A percentile compares a stretch with the other conserved stretches of the same genome.
Conservation (phyloP, 1,140 invertebrate genomes). For the Chionoecetes opilio region DNA sequence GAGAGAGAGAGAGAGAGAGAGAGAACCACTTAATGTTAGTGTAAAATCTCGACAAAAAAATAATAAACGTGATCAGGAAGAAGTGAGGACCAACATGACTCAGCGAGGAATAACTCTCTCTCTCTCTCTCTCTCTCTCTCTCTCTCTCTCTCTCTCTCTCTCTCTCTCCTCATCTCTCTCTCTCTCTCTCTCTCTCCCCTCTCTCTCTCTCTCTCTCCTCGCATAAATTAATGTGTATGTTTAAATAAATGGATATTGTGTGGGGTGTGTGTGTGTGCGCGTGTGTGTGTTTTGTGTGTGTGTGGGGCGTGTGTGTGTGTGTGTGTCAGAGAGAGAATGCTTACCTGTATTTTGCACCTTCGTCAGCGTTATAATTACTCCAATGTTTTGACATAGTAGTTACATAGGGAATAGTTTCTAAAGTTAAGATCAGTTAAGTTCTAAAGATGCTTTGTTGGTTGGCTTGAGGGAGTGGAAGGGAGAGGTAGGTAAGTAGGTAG, state of each 20-base stretch:
- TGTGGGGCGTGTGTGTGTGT: slow-evolving; percentile 6
- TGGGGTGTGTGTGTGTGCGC: neutral
- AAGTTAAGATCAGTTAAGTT: too few relatives aligned
- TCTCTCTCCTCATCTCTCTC: neutral
- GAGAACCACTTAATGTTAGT: neutral
- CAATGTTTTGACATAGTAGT: too few relatives aligned
- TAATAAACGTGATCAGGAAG: neutral
- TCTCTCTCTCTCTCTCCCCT: neutral
- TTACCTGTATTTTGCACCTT: neutral
- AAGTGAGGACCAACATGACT: too few relatives aligned
- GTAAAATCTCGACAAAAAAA: neutral
- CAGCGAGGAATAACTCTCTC: neutral
- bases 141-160: slow-evolving; percentile 5
- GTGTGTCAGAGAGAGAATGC: neutral
- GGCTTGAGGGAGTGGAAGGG: neutral
- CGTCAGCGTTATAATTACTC: too few relatives aligned
- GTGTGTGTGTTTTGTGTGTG: neutral
- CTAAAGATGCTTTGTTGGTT: too few relatives aligned
- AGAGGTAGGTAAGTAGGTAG: neutral
- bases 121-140: neutral
- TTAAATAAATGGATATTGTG: too few relatives aligned
- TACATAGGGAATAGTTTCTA: too few relatives aligned
- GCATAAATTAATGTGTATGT: neutral
- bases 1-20: slow-evolving; percentile 13
- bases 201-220: neutral